phyloP scores from a whole-genome alignment of 2,888 invertebrate genomes.

The Eurois occulta region DNA sequence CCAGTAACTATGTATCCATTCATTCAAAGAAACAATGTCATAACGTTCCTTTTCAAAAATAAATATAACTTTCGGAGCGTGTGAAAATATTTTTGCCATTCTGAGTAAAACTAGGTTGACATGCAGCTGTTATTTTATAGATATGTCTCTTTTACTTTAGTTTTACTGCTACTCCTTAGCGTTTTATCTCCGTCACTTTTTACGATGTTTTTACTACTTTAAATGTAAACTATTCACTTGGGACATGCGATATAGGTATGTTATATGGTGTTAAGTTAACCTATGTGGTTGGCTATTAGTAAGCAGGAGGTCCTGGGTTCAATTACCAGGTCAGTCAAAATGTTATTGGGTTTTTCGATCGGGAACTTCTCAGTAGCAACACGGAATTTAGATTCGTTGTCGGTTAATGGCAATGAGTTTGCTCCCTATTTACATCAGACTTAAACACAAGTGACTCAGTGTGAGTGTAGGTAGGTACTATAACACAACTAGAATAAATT shows the following conservation, averaged over 20 bases:
- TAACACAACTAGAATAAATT: too few species aligned
- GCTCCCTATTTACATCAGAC: too few species aligned
- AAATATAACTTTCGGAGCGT: neutral
- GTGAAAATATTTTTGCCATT: conserved; percentile 11
- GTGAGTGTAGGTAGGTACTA: neutral
- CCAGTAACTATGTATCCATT: neutral
- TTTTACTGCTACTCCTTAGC: conserved; percentile 42
- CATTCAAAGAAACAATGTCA: neutral
- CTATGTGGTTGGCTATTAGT: neutral
- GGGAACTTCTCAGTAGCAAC: neutral
- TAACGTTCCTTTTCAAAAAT: neutral
- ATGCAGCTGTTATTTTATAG: conserved; percentile 32
- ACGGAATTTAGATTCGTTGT: neutral
- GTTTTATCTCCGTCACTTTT: conserved; percentile 51
- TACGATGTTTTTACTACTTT: conserved; percentile 53
- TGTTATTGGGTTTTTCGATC: neutral
- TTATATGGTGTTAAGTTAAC: neutral
- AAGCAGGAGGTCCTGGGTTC: neutral
- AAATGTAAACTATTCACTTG: conserved; percentile 53
- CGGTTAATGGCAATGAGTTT: neutral
- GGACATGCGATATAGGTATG: neutral
- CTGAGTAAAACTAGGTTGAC: conserved; percentile 1
- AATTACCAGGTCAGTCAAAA: neutral
- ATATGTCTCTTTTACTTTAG: conserved; percentile 34
- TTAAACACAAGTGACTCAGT: too few species aligned